Base-by-base conservation (phyloP, 1,140 invertebrate species). In the Chionoecetes opilio region DNA sequence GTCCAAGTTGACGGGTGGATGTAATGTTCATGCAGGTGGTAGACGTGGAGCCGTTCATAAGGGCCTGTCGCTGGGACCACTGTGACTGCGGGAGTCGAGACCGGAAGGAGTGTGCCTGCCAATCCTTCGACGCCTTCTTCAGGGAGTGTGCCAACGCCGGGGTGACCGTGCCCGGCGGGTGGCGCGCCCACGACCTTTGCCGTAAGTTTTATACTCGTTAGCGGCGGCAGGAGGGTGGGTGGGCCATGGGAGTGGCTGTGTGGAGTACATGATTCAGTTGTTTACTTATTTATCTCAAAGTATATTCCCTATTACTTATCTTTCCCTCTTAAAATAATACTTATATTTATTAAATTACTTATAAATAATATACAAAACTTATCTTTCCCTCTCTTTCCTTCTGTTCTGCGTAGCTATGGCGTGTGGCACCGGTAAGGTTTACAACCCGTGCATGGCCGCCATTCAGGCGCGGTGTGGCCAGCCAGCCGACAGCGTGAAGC, bases 41-140 rank as follows among this genome's bases (percentile, higher is more conserved):
- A 26, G 98, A 99, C 96, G 98, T 98, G 3, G 97, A 98, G 75
- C 97, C 98, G 29, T 99, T 98, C 97, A 98, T 98, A 97, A 97
- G 98, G 96, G 98, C 98, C 96, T 99, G 99, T 97, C 96, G 99
- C 95, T 99, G 98, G 97, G 99, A 99, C 96, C 98, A 99, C 97
- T 99, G 99, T 96, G 98, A 98, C 29, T 99, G 99, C 97, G 97
- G 98, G 85, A 87, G 37, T 11, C 96, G 97, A 84, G 97, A 97
- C 87, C 93, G 82, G 1, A 92, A 96, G 38, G 86, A 96, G 11
- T 99, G 98, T 96, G 98, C 98, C 0, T 99, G 99, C 96, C 97
- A 98, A 86, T 98, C 98, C 2, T 97, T 99, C 89, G 97, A 98
- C 3, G 98, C 98, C 91, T 98, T 98, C 96, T 98, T 98, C 1